These are phyloP conservation scores for Euclidia mi DNA, from an alignment of 2,888 invertebrate genomes.

Conservation along the genomic window DNA sequence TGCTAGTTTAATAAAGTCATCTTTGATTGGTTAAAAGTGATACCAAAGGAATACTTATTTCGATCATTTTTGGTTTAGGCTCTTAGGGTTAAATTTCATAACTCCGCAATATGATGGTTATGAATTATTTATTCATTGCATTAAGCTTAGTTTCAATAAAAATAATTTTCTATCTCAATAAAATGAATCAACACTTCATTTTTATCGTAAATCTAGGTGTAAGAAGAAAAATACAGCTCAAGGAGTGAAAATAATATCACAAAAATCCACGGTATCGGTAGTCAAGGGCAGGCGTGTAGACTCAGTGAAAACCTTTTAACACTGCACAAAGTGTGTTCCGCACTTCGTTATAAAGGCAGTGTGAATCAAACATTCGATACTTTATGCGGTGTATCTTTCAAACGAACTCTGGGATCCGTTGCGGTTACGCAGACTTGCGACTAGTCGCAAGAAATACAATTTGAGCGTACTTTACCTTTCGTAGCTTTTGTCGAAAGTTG, in stretches of 20 bases:
- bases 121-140: no score
- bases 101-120: no score
- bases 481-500: no score
- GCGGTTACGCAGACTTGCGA: constrained; percentile 25
- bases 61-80: no score
- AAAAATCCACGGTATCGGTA: constrained; percentile 9
- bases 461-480: no score
- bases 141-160: no score
- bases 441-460: constrained; percentile 22
- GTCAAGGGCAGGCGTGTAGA: constrained; percentile 33
- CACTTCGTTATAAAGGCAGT: constrained; percentile 54
- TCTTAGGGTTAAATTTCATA: no score
- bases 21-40: no score
- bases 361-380: constrained; percentile 56
- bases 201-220: background rate
- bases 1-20: no score
- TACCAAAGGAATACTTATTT: no score
- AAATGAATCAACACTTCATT: no score
- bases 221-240: background rate
- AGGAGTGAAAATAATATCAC: constrained; percentile 1
- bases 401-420: constrained; percentile 36
- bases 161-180: no score
- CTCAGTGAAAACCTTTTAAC: constrained; percentile 59
- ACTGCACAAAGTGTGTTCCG: constrained; percentile 43
- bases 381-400: constrained; percentile 43